Evolutionary conservation across 2,113 vertebrate species (phyloP).

Genomic region (Dissostichus mawsoni): DNA sequence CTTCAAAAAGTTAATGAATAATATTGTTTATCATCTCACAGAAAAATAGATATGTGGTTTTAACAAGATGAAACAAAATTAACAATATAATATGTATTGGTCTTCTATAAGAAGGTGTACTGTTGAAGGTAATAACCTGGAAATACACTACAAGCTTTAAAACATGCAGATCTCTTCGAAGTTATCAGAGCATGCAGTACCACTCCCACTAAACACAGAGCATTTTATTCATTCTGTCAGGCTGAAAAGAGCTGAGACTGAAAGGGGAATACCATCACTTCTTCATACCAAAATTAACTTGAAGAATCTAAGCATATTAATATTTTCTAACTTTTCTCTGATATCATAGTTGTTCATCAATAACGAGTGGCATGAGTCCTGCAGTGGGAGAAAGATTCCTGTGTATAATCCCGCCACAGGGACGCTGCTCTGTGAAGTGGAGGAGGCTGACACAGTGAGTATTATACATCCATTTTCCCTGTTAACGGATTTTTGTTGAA

Average conservation of each 20-base stretch:
- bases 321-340: neutral
- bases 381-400: slow-evolving; percentile 87
- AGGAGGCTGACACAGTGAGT: slow-evolving; percentile 88
- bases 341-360: slow-evolving; percentile 89
- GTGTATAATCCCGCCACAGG: slow-evolving; percentile 88
- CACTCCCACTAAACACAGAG: neutral
- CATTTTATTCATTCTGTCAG: slow-evolving; percentile 17
- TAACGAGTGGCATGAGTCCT: slow-evolving; percentile 90
- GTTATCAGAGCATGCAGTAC: slow-evolving; percentile 1
- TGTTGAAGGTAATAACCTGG: slow-evolving; percentile 6
- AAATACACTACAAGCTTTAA: slow-evolving; percentile 24
- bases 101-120: neutral
- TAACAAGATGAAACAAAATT: slow-evolving; percentile 1
- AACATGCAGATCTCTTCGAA: slow-evolving; percentile 39
- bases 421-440: slow-evolving; percentile 89
- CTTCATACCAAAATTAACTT: neutral
- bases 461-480: no score
- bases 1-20: slow-evolving; percentile 1
- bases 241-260: neutral
- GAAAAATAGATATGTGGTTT: neutral
- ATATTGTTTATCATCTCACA: neutral
- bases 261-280: neutral
- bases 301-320: neutral
- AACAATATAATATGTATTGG: no score
- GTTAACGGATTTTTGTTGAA: no score